Evolutionary conservation across 2,888 invertebrate genomes (phyloP).

Genomic region (Brachypalpus laphriformis): DNA sequence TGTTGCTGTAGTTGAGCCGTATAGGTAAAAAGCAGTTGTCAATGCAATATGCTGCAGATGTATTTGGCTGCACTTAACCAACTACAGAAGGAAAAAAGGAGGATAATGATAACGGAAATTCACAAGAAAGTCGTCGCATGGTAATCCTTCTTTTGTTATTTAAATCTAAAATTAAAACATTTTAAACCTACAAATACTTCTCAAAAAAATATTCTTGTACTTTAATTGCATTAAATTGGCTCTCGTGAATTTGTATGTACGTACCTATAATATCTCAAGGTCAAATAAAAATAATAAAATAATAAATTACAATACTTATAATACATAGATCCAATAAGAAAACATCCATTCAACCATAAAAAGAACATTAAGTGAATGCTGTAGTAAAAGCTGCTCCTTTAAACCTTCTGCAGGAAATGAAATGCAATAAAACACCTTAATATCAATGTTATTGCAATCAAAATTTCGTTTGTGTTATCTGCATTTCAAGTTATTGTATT

Average conservation of each 20-base stretch:
- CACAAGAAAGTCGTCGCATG: no score
- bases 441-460: background rate
- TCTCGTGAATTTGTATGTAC: background rate
- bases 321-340: background rate
- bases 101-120: no score
- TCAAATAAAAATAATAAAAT: background rate
- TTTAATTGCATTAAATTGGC: background rate
- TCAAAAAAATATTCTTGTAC: background rate
- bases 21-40: no score
- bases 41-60: no score
- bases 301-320: background rate
- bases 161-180: no score
- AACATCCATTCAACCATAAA: background rate
- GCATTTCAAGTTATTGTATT: background rate
- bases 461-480: background rate
- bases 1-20: no score
- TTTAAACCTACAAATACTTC: no score
- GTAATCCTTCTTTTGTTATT: no score
- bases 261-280: background rate
- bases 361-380: background rate
- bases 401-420: background rate
- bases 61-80: no score
- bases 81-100: no score
- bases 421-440: conserved; percentile 2
- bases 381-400: no score